Conservation (phyloP, 2,797 vertebrate genomes). For the Columba guinea region DNA sequence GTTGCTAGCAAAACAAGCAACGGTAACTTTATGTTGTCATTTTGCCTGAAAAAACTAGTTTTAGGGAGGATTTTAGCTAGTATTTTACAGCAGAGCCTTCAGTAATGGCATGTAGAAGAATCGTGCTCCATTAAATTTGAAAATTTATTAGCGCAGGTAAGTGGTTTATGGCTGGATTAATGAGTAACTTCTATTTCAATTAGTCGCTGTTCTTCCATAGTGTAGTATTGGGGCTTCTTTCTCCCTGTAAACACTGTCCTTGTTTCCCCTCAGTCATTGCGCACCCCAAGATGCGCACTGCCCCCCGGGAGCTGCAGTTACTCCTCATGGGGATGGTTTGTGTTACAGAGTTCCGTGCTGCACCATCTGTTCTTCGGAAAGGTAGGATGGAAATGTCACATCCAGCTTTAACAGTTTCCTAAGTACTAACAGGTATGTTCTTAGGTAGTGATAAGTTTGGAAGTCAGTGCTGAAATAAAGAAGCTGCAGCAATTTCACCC, state of each 20-base stretch:
- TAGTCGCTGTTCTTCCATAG: slow-evolving; percentile 1
- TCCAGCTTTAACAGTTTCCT: neutral
- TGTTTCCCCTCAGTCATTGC: neutral
- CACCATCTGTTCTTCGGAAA: slow-evolving; percentile 21
- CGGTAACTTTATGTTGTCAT: neutral
- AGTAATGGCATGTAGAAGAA: neutral
- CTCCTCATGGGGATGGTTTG: slow-evolving; percentile 47
- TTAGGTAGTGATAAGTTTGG: neutral
- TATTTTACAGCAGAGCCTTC: neutral
- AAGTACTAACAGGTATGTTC: neutral
- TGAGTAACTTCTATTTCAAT: slow-evolving; percentile 65
- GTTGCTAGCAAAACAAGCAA: neutral
- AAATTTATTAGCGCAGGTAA: neutral
- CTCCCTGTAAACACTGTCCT: slow-evolving; percentile 14
- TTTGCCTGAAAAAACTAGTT: neutral
- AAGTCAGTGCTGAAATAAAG: neutral
- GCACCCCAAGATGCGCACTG: slow-evolving; percentile 49
- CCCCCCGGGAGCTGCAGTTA: slow-evolving; percentile 27
- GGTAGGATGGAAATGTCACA: slow-evolving; percentile 57
- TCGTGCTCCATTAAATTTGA: neutral
- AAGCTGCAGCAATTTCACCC: neutral
- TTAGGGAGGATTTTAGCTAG: neutral
- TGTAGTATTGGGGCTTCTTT: neutral
- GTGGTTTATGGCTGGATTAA: slow-evolving; percentile 63
- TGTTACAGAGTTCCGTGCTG: slow-evolving; percentile 11